Percentiles rank a stretch among this genome's conserved stretches.
Evolutionary conservation across 2,888 invertebrate species (phyloP).

Genomic region (Ashinkailepas kermadecensis): DNA sequence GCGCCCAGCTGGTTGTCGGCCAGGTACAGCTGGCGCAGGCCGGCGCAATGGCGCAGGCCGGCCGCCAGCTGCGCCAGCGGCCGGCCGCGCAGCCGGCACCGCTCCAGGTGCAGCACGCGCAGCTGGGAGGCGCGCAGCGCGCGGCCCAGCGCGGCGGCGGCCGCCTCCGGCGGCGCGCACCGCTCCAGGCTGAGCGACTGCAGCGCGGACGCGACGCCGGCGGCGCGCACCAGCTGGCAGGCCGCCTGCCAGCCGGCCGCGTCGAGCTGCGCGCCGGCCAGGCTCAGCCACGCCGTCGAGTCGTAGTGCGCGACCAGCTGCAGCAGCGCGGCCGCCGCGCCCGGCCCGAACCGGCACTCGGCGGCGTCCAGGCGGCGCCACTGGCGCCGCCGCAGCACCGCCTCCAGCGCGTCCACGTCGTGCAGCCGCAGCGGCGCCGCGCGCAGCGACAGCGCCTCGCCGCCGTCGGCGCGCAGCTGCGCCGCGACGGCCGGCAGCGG

Average conservation of each 20-base stretch:
- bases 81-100: slow-evolving; percentile 65
- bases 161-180: slow-evolving; percentile 56
- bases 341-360: slow-evolving; percentile 57
- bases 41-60: slow-evolving; percentile 67
- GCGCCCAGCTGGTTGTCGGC: slow-evolving; percentile 69
- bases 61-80: slow-evolving; percentile 66
- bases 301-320: slow-evolving; percentile 88
- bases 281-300: slow-evolving; percentile 69
- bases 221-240: slow-evolving; percentile 67
- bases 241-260: slow-evolving; percentile 76
- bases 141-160: slow-evolving; percentile 64
- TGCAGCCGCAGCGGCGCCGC: slow-evolving; percentile 55
- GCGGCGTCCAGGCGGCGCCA: slow-evolving; percentile 64
- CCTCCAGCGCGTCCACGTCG: slow-evolving; percentile 63
- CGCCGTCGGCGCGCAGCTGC: slow-evolving; percentile 44
- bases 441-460: slow-evolving; percentile 55
- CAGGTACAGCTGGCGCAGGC: slow-evolving; percentile 68
- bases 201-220: slow-evolving; percentile 62
- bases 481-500: slow-evolving; percentile 63
- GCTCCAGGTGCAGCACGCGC: slow-evolving; percentile 67
- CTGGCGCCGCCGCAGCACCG: slow-evolving; percentile 72
- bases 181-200: slow-evolving; percentile 59
- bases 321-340: slow-evolving; percentile 68
- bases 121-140: slow-evolving; percentile 61
- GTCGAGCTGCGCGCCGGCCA: slow-evolving; percentile 68